Base-by-base conservation (phyloP, 2,888 invertebrate genomes). In the Lycocerus yunnanus region DNA sequence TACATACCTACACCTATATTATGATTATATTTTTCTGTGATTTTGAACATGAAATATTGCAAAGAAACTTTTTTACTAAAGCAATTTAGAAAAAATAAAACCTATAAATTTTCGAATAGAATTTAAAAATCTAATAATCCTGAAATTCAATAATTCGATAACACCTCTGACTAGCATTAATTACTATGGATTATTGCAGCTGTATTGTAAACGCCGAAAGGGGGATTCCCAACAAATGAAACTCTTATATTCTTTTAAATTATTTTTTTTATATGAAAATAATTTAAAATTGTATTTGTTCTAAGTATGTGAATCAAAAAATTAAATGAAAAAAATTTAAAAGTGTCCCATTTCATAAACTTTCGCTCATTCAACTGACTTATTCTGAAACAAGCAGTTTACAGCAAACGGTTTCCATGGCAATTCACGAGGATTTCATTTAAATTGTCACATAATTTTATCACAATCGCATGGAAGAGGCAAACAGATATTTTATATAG, bases 381-480 rank as follows among this genome's bases (percentile, higher is more conserved):
- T 75, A 74, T 76, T 76, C 75, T 82, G 80, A 82, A 81, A 78
- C 81, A 79, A 72, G 76, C 81, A 82, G 81, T 82, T 83, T 82
- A 83, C 78, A 77, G 82, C 83, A 83, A 84, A 80, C 83, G 84
- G 86, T 86, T 85, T 83, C 85, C 86, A 86, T 86, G 84, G 85
- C 85, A 83, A 86, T 86, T 85, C 84, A 83, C 83, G 83, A 83
- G 85, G 84, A 85, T 85, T 86, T 85, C 85, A 86, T 86, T 85
- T 85, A 85, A 86, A 86, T 86, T 85, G 85, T 85, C 84, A 82
- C 83, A 81, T 82, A 83, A 81, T 75, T 78, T 77, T 68, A 68
- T 69, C 75, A 71, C 67, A 72, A 71, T 78, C 59, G 59, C 68
- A 43, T 63, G 16, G 71, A 73, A 81, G 83, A 81, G 84, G 82